A percentile compares a stretch with the other conserved stretches of the same genome.
phyloP scores from a whole-genome alignment of 2,797 vertebrate genomes.

The Silurus lanzhouensis region DNA sequence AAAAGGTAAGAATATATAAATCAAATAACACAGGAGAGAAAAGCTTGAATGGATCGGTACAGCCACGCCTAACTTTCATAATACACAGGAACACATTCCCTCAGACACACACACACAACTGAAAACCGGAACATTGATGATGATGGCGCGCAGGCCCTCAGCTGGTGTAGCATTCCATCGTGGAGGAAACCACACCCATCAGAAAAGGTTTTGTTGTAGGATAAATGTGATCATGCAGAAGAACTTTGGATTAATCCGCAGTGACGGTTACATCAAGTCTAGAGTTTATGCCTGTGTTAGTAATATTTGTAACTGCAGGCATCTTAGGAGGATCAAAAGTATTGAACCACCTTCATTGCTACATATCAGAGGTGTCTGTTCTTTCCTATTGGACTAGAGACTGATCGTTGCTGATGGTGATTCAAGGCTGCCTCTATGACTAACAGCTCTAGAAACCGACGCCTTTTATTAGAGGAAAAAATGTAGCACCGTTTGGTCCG shows the following conservation, averaged over 20 bases:
- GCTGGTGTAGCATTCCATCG: neutral
- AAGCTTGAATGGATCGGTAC: neutral
- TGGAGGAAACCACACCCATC: neutral
- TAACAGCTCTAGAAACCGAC: neutral
- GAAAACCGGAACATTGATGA: neutral
- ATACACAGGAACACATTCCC: conserved; percentile 6
- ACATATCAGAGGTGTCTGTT: neutral
- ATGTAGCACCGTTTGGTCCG: conserved; percentile 31
- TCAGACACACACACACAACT: conserved; percentile 13
- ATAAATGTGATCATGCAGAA: neutral
- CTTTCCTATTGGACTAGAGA: neutral
- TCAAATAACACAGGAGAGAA: neutral
- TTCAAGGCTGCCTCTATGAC: conserved; percentile 1
- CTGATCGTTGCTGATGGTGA: conserved; percentile 9
- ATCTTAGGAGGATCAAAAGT: neutral
- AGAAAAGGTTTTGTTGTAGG: neutral
- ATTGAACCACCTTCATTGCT: neutral
- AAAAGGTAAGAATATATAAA: neutral
- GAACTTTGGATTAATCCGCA: conserved; percentile 2
- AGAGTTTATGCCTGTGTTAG: neutral
- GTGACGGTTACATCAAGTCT: neutral
- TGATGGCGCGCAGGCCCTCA: neutral
- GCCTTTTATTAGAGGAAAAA: conserved; percentile 47
- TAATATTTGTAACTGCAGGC: too few species aligned
- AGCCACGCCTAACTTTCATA: conserved; percentile 11